Conservation (phyloP, 2,113 vertebrate genomes). For the Seriola aureovittata region DNA sequence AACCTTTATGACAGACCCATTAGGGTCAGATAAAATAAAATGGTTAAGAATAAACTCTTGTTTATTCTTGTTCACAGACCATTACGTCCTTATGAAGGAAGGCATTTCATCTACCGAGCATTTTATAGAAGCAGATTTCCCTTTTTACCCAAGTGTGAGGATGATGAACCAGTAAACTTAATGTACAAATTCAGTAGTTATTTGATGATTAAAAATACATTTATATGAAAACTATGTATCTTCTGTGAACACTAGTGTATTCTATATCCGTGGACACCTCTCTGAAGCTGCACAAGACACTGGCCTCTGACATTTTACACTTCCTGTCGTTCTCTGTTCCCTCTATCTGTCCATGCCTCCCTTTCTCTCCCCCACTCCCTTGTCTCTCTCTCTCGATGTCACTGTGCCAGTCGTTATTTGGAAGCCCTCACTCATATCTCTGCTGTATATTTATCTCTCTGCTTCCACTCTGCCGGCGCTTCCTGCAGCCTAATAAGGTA, state of each 20-base stretch:
- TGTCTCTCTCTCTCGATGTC: constrained; percentile 9
- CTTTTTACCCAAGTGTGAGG: too few relatives aligned
- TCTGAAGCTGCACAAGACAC: constrained; percentile 12
- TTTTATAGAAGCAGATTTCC: not conserved
- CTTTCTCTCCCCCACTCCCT: not conserved
- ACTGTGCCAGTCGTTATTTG: constrained; percentile 64
- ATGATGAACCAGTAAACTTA: not conserved
- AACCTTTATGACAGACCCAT: not conserved
- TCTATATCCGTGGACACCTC: not conserved
- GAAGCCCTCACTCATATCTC: constrained; percentile 70
- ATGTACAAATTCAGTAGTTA: not conserved
- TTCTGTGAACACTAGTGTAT: not conserved
- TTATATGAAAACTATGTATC: not conserved
- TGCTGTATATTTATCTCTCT: constrained; percentile 78
- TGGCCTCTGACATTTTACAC: constrained; percentile 39
- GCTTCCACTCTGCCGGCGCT: constrained; percentile 39
- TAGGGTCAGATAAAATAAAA: not conserved
- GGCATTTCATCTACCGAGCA: not conserved
- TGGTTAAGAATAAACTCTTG: too few relatives aligned
- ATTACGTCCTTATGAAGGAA: not conserved
- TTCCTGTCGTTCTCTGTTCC: not conserved
- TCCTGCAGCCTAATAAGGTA: constrained; percentile 80
- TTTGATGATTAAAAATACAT: not conserved
- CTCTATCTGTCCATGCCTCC: constrained; percentile 8
- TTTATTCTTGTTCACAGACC: too few relatives aligned